phyloP scores from a whole-genome alignment of 1,140 invertebrate species.

The Nilaparvata lugens region DNA sequence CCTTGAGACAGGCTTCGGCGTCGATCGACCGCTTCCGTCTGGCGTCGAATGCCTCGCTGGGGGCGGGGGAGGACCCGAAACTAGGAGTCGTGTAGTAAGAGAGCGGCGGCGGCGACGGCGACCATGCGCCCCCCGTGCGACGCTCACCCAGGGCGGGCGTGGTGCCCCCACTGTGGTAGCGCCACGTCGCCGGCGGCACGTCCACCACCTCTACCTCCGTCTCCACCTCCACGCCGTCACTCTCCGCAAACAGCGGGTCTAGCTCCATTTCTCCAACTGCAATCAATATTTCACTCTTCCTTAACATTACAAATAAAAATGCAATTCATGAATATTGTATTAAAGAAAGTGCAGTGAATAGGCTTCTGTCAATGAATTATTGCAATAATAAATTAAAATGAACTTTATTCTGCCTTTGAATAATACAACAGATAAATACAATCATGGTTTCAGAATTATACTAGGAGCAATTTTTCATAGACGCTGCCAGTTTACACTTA shows the following conservation, averaged over 20 bases:
- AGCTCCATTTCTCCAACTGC: conserved; percentile 39
- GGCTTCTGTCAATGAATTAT: no score
- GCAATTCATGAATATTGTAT: no score
- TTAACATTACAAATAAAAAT: no score
- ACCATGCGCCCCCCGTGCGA: conserved; percentile 8
- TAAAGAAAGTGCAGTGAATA: no score
- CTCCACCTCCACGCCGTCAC: conserved; percentile 34
- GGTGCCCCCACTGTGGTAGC: conserved; percentile 15
- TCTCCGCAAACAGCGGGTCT: conserved; percentile 42
- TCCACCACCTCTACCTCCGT: conserved; percentile 28
- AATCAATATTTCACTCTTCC: no score
- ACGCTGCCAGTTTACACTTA: no score
- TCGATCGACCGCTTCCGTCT: conserved; percentile 10
- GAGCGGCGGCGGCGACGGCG: conserved; percentile 6
- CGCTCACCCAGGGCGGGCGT: conserved; percentile 27
- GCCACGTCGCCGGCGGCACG: conserved; percentile 31
- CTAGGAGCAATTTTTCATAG: no score
- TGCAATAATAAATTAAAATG: no score
- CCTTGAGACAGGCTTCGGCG: conserved; percentile 8
- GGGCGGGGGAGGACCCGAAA: neutral
- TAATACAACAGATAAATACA: no score
- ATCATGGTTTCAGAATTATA: no score
- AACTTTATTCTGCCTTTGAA: no score
- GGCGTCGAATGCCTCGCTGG: neutral
- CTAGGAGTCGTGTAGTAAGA: neutral